Percentiles rank a stretch among this genome's conserved stretches.
Evolutionary conservation across 2,113 vertebrate species (phyloP).

Genomic region (Pluvianellus socialis): DNA sequence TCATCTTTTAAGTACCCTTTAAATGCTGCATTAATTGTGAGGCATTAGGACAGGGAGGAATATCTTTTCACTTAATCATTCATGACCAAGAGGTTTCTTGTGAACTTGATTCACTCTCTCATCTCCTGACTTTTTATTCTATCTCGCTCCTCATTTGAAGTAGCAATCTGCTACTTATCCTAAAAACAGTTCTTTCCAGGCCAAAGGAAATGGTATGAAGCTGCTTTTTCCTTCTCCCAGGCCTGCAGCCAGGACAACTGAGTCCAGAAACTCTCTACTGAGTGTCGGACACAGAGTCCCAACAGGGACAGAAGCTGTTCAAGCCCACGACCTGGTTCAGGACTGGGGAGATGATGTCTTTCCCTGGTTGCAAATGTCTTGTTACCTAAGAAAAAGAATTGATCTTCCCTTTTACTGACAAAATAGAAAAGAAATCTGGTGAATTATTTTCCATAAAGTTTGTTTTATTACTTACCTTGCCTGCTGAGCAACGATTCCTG

Average conservation of each 20-base stretch:
- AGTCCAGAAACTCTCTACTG: background rate
- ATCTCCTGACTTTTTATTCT: background rate
- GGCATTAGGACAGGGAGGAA: background rate
- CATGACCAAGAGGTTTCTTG: conserved; percentile 30
- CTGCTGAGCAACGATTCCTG: background rate
- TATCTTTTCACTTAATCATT: conserved; percentile 53
- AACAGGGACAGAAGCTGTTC: background rate
- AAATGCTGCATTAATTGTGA: conserved; percentile 33
- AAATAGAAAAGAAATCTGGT: background rate
- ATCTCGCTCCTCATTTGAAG: background rate
- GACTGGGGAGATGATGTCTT: background rate
- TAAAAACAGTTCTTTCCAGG: conserved; percentile 26
- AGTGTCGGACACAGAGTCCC: background rate
- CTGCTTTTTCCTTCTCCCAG: conserved; percentile 16
- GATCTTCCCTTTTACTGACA: background rate
- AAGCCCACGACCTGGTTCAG: background rate
- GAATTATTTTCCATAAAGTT: conserved; percentile 12
- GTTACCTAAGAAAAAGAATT: background rate
- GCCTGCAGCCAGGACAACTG: background rate
- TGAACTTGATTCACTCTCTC: conserved; percentile 41
- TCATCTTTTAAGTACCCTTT: background rate
- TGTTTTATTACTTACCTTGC: conserved; percentile 20
- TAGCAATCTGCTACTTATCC: conserved; percentile 53
- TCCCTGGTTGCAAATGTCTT: background rate
- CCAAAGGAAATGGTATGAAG: conserved; percentile 52